Base-by-base conservation (phyloP, 2,888 invertebrate genomes). In the Thymelicus lineola region DNA sequence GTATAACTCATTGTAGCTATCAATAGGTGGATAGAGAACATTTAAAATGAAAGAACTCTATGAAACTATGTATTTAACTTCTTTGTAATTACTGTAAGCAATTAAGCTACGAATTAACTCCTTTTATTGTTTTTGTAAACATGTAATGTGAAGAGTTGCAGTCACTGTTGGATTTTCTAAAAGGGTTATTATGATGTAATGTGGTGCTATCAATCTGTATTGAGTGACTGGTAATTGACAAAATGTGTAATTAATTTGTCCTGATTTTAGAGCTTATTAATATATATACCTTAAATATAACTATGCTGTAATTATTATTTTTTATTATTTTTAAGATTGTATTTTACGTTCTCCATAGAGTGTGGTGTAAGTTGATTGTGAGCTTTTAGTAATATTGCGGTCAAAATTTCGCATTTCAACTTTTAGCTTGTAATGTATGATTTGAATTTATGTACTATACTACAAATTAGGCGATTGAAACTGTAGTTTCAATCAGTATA, bases 221-320 rank as follows among this genome's bases (percentile, higher is more conserved):
- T 79, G 85, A 85, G 87, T 89, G 91, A 87, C 89, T 88, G 91
- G 83, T 79, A 75, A 79, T 79, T 83, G 86, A 88, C 85, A 85
- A 85, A 90, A 88, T 86, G 81, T 87, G 82, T 88, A 86, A 88
- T 90, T 91, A 82, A 85, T 91, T 90, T 88, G 88, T 90, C 90
- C 88, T 89, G 85, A 86, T 91, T 91, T 90, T 93, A 93, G 93
- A 93, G 93, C 93, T 93, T 92, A 91, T 88, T 92, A 93, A 92
- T 92, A 89, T 90, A 90, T 89, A 89, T 88, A 86, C 82, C 83
- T 80, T 87, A 87, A 84, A 86, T 85, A 84, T 87, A 89, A 87
- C 86, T 88, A 88, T 81, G 89, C 88, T 91, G 90, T 92, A 93
- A 92, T 90, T 92, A 91, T 89, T 85, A 85, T 86, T 63, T 85